Evolutionary conservation across 1,140 invertebrate species (phyloP), one percentile per base, ranked within the genome.

Genomic region (Bombus superbus): DNA sequence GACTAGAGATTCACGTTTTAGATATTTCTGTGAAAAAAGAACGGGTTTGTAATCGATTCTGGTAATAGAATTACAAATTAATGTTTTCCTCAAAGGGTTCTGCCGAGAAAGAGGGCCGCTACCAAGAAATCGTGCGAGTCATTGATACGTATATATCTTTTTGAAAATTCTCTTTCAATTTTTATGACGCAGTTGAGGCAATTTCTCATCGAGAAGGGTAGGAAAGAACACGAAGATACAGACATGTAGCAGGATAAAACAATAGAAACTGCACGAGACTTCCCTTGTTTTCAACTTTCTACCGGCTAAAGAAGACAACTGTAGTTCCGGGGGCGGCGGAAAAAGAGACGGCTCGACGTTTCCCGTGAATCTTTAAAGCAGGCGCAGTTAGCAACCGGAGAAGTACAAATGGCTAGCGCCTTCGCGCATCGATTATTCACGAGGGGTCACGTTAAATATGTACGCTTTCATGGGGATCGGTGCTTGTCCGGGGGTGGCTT

Each of bases 351-450:
- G 71, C 83, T 86, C 68, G 88, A 78, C 68, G 42, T 83, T 77
- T 25, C 44, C 32, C 57, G 78, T 92, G 85, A 92, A 92, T 92
- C 57, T 92, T 92, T 92, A 90, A 92, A 91, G 69, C 76, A 71
- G 88, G 86, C 85, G 86, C 91, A 92, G 91, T 92, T 92, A 92
- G 91, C 88, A 87, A 87, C 85, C 86, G 89, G 91, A 88, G 89
- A 89, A 92, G 88, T 92, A 92, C 91, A 92, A 92, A 92, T 92
- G 88, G 91, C 91, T 90, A 89, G 91, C 91, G 91, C 90, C 89
- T 91, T 87, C 22, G 69, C 42, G 64, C 81, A 87, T 92, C 91
- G 91, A 92, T 92, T 92, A 92, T 92, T 92, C 88, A 92, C 88
- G 82, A 87, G 86, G 88, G 88, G 88, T 92, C 88, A 90, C 89